phyloP scores from a whole-genome alignment of 2,113 vertebrate species.

The Phylloscopus trochilus region DNA sequence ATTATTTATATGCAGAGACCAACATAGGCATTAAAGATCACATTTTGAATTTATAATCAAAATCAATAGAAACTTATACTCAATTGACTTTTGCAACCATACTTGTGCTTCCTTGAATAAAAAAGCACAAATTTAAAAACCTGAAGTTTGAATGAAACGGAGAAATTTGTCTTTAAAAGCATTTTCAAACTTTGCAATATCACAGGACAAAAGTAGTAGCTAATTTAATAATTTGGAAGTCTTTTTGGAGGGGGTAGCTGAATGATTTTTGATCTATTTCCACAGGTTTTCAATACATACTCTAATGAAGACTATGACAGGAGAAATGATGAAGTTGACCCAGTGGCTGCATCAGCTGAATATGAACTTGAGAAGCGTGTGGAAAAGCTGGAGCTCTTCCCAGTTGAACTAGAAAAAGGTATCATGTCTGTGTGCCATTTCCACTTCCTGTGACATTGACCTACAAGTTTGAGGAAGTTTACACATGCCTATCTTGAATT shows the following conservation, averaged over 20 bases:
- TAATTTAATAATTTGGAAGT: background rate
- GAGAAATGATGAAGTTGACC: conserved; percentile 95
- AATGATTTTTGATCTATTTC: background rate
- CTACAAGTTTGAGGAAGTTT: background rate
- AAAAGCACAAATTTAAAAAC: background rate
- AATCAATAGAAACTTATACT: background rate
- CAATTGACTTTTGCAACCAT: background rate
- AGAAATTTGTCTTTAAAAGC: background rate
- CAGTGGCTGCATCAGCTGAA: conserved; percentile 95
- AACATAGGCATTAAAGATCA: background rate
- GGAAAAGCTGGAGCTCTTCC: conserved; percentile 97
- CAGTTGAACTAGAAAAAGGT: conserved; percentile 98
- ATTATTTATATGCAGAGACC: background rate
- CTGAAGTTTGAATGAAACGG: background rate
- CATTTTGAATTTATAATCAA: background rate
- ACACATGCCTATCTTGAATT: background rate
- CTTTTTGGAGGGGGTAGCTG: background rate
- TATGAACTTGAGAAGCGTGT: conserved; percentile 98
- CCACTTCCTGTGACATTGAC: background rate
- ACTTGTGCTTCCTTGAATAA: background rate
- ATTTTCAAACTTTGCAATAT: background rate
- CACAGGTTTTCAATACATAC: conserved; percentile 95
- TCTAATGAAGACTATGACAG: conserved; percentile 98
- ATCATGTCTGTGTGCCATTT: background rate
- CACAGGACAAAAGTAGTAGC: background rate